Evolutionary conservation across 2,797 vertebrate genomes (phyloP), one percentile per base, ranked within the genome.

Genomic region (Rhinichthys osculus): DNA sequence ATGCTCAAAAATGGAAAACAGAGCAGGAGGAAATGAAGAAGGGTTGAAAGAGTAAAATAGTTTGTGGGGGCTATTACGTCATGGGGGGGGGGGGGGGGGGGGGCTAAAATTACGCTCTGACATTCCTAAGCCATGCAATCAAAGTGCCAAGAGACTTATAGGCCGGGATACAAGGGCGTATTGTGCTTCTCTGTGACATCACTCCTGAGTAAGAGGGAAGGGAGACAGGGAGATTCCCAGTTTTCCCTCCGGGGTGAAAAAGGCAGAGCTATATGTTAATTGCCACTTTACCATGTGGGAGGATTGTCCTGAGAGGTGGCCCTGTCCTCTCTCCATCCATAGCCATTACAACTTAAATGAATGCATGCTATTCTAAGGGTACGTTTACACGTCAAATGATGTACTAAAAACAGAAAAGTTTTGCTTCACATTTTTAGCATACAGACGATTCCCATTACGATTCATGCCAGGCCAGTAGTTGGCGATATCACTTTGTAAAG

Each of bases 141-240:
- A 87, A 76, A 52, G 66, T n/a, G 81, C n/a, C 40, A 40, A 44
- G 73, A 78, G 72, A 44, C 64, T 38, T 86, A 70, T 16, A 84
- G 64, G 47, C 71, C 13, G 42, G 30, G 35, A 62, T 44, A 81
- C 67, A 74, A 82, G 38, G 57, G 19, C 19, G 57, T 81, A 86
- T 83, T 81, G 85, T 82, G 81, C 33, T 64, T 72, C 59, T 69
- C 47, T 50, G n/a, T 86, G 82, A 85, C 82, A 70, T 90, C 82
- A 83, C 71, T 42, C 72, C 70, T 87, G 70, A 80, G 52, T 82
- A 21, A 54, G 81, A 59, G 69, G 70, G 73, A 64, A 21, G 19
- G 16, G 23, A 76, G 47, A 83, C 59, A 54, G 69, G 81, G 89
- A 90, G 86, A 90, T 89, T 89, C 87, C 88, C 86, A 44, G 70